These are phyloP conservation scores for Orchesellides sinensis DNA, from an alignment of 2,888 invertebrate species.

Conservation along the genomic window DNA sequence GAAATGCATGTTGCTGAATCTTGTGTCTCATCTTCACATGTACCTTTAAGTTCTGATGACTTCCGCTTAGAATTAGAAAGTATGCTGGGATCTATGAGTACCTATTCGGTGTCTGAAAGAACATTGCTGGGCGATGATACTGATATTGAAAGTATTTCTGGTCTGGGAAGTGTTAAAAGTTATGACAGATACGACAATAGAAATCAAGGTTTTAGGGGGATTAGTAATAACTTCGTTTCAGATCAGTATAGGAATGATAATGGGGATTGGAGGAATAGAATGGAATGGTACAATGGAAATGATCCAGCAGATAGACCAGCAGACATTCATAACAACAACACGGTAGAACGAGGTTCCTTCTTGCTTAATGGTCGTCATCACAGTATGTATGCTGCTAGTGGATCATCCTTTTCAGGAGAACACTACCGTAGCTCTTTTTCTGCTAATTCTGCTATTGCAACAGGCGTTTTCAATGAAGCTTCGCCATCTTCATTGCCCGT, in stretches of 20 bases:
- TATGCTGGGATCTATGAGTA: conserved; percentile 69
- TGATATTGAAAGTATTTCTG: conserved; percentile 51
- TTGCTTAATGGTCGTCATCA: conserved; percentile 48
- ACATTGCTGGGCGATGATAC: conserved; percentile 10
- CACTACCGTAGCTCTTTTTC: background rate
- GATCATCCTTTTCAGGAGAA: conserved; percentile 17
- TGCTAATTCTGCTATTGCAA: background rate
- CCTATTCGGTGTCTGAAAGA: conserved; percentile 30
- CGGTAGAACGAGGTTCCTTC: conserved; percentile 16
- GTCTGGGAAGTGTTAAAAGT: conserved; percentile 35
- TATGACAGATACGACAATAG: conserved; percentile 33
- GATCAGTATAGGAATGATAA: conserved; percentile 28
- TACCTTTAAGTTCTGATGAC: conserved; percentile 57
- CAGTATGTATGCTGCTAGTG: conserved; percentile 50
- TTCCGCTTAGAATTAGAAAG: conserved; percentile 70
- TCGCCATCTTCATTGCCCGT: conserved; percentile 8
- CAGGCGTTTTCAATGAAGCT: background rate
- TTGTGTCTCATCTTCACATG: conserved; percentile 29
- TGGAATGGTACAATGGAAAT: conserved; percentile 46
- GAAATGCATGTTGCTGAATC: conserved; percentile 26
- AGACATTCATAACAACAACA: background rate
- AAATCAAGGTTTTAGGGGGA: background rate
- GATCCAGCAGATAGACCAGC: background rate
- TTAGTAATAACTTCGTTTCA: conserved; percentile 4
- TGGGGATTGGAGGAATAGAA: conserved; percentile 45